Base-by-base conservation (phyloP, 2,888 invertebrate genomes). In the Dromius quadrimaculatus region DNA sequence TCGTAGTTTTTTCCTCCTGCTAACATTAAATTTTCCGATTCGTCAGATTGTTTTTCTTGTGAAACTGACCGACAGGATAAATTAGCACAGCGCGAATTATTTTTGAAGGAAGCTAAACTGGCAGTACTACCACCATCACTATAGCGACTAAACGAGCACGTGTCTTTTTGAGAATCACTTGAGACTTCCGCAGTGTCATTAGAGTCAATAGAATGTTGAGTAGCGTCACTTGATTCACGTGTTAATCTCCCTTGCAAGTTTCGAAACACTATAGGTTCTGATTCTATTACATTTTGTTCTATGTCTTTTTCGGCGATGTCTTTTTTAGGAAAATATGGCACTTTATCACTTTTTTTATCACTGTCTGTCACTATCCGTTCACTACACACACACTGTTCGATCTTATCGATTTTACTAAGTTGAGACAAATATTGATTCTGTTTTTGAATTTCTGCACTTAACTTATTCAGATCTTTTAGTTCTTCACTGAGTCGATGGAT, bases 181-280 rank as follows among this genome's bases (percentile, higher is more conserved):
- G 85, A 76, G 85, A 85, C 57, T 84, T 85, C 78, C 85, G 85
- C 85, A 84, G 85, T 77, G 73, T 90, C 90, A 75, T 88, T 88
- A 0, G 90, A 90, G 76, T 90, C 90, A 6, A 89, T 86, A 0
- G 90, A 90, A 73, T 88, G 87, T 0, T 88, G 88, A 1, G 88
- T 81, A 11, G 83, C 83, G 71, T 89, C 88, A 11, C 87, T 88
- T 0, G 88, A 89, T 76, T 89, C 89, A 34, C 88, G 84, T 0
- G 89, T 89, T 73, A 87, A 85, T 19, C 23, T 11, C 15, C 50
- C 20, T 50, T 8, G 43, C n/a, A 41, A 22, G 17, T 19, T 41
- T 22, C 43, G 38, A 2, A 32, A 13, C 13, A 22, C 17, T n/a
- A 9, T 19, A 2, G 57, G 28, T 11, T 9, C 17, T 6, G 15